Conservation (phyloP, 2,113 vertebrate genomes). For the Lophochroa leadbeateri region DNA sequence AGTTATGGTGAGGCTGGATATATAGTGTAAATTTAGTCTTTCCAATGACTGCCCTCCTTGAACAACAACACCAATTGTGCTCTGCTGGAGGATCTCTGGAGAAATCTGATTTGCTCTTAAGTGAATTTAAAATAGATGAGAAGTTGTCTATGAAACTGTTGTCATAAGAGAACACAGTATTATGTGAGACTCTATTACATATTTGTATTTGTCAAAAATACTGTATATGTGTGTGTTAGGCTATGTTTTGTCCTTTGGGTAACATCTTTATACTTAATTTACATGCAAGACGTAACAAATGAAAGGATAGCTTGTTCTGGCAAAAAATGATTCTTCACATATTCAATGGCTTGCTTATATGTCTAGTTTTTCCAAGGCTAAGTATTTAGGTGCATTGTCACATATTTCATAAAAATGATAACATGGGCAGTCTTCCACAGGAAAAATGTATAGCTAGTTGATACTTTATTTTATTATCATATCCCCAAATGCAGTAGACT, state of each 20-base stretch:
- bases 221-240: not conserved
- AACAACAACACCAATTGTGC: not conserved
- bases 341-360: not conserved
- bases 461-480: not conserved
- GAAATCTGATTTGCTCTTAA: conserved; percentile 22
- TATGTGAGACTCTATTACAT: not conserved
- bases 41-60: not conserved
- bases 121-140: conserved; percentile 13
- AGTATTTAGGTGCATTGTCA: not conserved
- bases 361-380: conserved; percentile 2
- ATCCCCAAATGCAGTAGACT: not conserved
- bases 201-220: conserved; percentile 11
- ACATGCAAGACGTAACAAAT: conserved; percentile 25
- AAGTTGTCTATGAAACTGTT: not conserved
- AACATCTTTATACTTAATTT: conserved; percentile 24
- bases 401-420: conserved; percentile 24
- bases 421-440: not conserved
- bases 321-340: not conserved
- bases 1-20: not conserved
- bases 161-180: not conserved
- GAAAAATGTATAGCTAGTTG: not conserved
- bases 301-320: not conserved
- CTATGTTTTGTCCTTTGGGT: conserved; percentile 26
- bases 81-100: not conserved
- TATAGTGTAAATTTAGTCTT: not conserved